Percentiles rank a stretch among this genome's conserved stretches.
Evolutionary conservation across 1,140 invertebrate genomes (phyloP).

Genomic region (Ganaspis sp.): DNA sequence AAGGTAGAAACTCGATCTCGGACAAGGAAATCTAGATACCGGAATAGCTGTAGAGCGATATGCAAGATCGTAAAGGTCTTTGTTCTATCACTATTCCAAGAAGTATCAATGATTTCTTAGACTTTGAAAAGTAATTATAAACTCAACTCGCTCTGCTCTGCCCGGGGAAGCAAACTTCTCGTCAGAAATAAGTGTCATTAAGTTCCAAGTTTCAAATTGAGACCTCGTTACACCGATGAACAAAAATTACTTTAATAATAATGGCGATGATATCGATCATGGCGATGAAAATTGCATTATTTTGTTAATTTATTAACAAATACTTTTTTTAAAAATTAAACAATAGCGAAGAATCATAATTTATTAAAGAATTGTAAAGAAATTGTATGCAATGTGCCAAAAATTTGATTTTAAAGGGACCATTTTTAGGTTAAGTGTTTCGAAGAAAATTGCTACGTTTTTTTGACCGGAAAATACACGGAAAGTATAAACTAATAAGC

Average conservation of each 20-base stretch:
- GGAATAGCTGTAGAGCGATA: background rate
- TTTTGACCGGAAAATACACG: background rate
- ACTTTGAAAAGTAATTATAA: constrained; percentile 1
- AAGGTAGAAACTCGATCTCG: background rate
- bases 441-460: background rate
- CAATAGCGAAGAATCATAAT: too few species aligned
- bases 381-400: too few species aligned
- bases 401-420: too few species aligned
- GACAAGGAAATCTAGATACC: background rate
- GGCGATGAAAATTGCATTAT: too few species aligned
- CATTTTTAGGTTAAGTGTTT: too few species aligned
- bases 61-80: background rate
- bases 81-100: background rate
- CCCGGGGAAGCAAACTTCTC: background rate
- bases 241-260: too few species aligned
- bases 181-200: background rate
- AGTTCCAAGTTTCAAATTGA: background rate
- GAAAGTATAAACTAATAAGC: constrained; percentile 9
- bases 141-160: background rate
- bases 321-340: too few species aligned
- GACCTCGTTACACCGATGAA: background rate
- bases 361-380: too few species aligned
- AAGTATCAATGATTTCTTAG: background rate
- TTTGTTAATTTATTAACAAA: too few species aligned
- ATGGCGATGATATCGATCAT: too few species aligned